Conservation (phyloP, 2,797 vertebrate genomes). For the Gorsachius magnificus region DNA sequence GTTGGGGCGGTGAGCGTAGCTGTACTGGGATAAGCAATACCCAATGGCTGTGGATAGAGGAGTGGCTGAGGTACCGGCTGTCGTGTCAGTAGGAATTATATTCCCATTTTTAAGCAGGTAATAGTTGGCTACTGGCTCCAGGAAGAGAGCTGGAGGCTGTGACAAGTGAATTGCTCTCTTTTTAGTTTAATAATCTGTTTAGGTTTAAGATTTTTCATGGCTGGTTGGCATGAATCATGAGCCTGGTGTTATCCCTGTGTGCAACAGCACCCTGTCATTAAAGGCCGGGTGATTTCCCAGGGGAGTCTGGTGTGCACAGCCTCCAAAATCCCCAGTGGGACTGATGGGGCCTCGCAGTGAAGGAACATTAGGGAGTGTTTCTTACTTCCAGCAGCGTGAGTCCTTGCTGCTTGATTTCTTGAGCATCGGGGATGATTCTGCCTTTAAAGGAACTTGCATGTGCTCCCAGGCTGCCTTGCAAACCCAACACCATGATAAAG, state of each 20-base stretch:
- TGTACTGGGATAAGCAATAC: accelerated
- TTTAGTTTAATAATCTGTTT: neutral
- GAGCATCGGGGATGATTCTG: neutral
- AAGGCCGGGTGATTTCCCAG: neutral
- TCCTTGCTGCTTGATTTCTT: neutral
- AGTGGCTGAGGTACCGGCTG: neutral
- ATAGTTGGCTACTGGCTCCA: neutral
- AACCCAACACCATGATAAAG: accelerated
- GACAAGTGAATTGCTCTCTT: neutral
- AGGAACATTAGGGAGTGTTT: neutral
- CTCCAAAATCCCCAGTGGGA: accelerated
- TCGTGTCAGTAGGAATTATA: too few relatives aligned
- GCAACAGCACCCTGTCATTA: neutral
- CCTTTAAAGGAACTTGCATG: neutral
- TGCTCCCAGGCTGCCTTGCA: neutral
- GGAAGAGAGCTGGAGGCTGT: neutral
- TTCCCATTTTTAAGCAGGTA: neutral
- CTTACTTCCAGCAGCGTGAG: neutral
- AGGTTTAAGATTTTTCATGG: neutral
- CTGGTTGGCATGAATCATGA: neutral
- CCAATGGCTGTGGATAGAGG: neutral
- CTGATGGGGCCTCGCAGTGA: accelerated
- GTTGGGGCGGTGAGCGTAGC: neutral
- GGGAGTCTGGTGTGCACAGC: neutral
- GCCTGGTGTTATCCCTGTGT: neutral